These are phyloP conservation scores for Pteropus alecto DNA, from an alignment of 2,113 vertebrate genomes.

Conservation along the genomic window DNA sequence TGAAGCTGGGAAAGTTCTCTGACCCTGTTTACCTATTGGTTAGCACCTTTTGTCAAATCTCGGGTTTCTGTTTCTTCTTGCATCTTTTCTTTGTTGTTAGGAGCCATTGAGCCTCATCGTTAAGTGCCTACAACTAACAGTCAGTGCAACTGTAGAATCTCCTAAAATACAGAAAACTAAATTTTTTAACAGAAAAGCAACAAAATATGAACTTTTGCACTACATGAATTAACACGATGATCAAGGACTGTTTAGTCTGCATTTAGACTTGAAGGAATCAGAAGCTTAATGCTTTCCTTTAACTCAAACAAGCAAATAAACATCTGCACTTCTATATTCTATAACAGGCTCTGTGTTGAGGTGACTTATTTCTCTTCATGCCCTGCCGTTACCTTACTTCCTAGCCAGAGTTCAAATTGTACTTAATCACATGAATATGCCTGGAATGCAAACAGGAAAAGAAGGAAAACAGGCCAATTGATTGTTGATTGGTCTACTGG, in stretches of 20 bases:
- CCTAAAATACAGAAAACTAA: background rate
- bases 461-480: conserved; percentile 45
- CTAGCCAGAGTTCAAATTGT: conserved; percentile 50
- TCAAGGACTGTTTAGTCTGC: conserved; percentile 29
- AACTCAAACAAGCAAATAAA: conserved; percentile 22
- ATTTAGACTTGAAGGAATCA: background rate
- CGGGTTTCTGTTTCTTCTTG: background rate
- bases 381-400: conserved; percentile 41
- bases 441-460: conserved; percentile 65
- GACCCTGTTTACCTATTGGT: background rate
- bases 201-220: conserved; percentile 6
- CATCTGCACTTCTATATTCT: background rate
- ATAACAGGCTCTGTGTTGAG: background rate
- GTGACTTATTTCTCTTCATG: conserved; percentile 41
- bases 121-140: background rate
- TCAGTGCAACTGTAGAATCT: background rate
- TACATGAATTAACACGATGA: background rate
- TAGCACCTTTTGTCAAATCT: background rate
- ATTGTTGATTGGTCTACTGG: conserved; percentile 33
- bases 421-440: conserved; percentile 52
- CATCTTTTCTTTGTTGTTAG: background rate
- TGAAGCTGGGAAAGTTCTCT: background rate
- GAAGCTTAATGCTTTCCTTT: background rate
- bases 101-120: background rate
- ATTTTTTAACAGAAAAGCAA: background rate